These are phyloP conservation scores for Macheiramphus alcinus DNA, from an alignment of 2,113 vertebrate species.

Conservation along the genomic window DNA sequence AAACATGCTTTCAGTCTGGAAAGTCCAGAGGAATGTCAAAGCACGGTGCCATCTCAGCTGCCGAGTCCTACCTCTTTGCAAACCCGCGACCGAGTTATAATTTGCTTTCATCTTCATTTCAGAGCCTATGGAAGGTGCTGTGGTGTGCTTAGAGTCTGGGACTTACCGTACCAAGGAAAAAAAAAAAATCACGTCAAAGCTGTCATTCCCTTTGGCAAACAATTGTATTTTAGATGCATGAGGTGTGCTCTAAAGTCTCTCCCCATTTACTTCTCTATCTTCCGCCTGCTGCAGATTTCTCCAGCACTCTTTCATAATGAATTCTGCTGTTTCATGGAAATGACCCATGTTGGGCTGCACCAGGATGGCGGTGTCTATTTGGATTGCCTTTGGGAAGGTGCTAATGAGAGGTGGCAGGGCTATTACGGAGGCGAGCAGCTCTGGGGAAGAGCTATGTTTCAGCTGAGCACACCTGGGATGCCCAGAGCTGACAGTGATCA, in stretches of 20 bases:
- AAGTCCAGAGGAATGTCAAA: neutral
- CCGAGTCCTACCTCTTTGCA: neutral
- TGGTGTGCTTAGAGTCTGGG: neutral
- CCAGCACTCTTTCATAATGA: neutral
- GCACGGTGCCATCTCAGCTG: neutral
- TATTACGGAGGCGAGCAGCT: neutral
- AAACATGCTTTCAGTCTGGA: neutral
- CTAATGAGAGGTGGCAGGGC: neutral
- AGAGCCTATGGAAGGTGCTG: neutral
- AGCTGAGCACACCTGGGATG: neutral
- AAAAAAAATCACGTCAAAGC: neutral
- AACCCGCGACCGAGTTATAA: neutral
- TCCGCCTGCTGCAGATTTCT: neutral
- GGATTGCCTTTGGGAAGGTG: neutral
- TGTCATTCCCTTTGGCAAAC: neutral
- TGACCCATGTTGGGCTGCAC: neutral
- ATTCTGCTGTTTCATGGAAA: neutral
- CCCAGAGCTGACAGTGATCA: neutral
- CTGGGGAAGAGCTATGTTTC: neutral
- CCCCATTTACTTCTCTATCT: neutral
- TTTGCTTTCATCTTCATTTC: neutral
- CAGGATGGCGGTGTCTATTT: neutral
- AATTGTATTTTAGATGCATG: neutral
- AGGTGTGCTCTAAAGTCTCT: neutral
- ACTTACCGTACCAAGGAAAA: neutral